phyloP scores from a whole-genome alignment of 2,113 vertebrate genomes.

The Chionis minor region DNA sequence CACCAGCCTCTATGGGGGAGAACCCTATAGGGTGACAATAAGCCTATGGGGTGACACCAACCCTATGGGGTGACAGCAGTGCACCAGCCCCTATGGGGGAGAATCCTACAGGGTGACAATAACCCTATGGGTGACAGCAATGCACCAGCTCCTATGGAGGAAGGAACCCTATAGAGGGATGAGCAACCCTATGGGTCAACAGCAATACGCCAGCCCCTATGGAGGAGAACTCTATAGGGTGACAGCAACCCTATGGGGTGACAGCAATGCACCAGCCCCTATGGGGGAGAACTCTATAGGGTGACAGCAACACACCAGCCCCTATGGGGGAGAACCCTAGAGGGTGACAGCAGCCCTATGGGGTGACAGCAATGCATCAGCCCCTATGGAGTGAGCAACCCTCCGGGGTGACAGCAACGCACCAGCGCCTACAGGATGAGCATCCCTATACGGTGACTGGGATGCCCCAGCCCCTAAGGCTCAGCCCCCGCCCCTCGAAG shows the following conservation, averaged over 20 bases:
- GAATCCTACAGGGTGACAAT: no score
- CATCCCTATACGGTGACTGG: not conserved
- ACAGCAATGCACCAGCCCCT: no score
- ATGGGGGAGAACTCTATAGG: accelerated
- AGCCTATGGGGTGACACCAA: no score
- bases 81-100: accelerated
- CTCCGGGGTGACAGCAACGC: not conserved
- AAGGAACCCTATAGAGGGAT: no score
- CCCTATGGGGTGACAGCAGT: accelerated
- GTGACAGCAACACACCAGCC: not conserved
- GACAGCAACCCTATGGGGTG: not conserved
- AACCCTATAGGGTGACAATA: no score
- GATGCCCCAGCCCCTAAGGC: not conserved
- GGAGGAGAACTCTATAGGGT: no score
- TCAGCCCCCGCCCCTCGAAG: not conserved
- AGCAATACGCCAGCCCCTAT: no score
- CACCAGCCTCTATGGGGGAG: not conserved
- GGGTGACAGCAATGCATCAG: not conserved
- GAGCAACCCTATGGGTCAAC: not conserved
- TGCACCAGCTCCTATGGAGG: no score
- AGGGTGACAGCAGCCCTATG: no score
- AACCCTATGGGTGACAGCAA: not conserved
- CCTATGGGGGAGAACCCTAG: not conserved
- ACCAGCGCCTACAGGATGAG: not conserved
- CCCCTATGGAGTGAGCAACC: not conserved